A percentile compares a stretch with the other conserved stretches of the same genome.
These are phyloP conservation scores for Nudaria mundana DNA, from an alignment of 2,888 invertebrate species.

Conservation along the genomic window DNA sequence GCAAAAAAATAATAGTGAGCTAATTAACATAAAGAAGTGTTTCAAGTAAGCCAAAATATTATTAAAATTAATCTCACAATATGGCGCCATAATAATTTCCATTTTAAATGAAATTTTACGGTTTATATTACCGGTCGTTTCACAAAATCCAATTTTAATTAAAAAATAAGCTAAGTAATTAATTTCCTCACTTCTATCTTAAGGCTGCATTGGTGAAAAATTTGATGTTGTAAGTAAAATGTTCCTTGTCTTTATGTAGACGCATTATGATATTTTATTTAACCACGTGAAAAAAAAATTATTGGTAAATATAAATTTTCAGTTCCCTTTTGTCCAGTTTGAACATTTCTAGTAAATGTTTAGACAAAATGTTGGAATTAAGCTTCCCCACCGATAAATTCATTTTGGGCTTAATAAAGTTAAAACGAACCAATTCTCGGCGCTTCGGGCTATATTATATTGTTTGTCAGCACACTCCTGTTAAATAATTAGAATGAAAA, in stretches of 20 bases:
- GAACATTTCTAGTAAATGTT: constrained; percentile 15
- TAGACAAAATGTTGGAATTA: constrained; percentile 42
- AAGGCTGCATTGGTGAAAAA: constrained; percentile 63
- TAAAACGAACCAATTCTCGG: constrained; percentile 60
- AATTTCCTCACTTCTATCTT: constrained; percentile 57
- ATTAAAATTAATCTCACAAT: constrained; percentile 71
- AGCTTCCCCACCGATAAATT: constrained; percentile 49
- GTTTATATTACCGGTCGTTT: constrained; percentile 66
- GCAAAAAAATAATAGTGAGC: too few relatives aligned
- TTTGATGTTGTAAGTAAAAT: constrained; percentile 54
- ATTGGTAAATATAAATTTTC: not conserved
- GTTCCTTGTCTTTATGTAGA: too few relatives aligned
- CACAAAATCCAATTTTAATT: constrained; percentile 75
- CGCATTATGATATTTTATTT: too few relatives aligned
- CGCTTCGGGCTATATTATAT: constrained; percentile 59
- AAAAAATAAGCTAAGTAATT: constrained; percentile 68
- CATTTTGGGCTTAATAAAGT: constrained; percentile 58
- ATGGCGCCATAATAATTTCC: constrained; percentile 76
- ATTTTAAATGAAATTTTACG: constrained; percentile 77
- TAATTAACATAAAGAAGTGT: too few relatives aligned
- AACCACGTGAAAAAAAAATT: too few relatives aligned
- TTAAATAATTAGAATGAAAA: constrained; percentile 70
- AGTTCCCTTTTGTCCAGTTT: not conserved
- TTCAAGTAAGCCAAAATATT: constrained; percentile 72
- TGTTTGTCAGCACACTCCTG: constrained; percentile 68